Conservation (phyloP, 2,797 vertebrate species). For the Epinephelus coioides region DNA sequence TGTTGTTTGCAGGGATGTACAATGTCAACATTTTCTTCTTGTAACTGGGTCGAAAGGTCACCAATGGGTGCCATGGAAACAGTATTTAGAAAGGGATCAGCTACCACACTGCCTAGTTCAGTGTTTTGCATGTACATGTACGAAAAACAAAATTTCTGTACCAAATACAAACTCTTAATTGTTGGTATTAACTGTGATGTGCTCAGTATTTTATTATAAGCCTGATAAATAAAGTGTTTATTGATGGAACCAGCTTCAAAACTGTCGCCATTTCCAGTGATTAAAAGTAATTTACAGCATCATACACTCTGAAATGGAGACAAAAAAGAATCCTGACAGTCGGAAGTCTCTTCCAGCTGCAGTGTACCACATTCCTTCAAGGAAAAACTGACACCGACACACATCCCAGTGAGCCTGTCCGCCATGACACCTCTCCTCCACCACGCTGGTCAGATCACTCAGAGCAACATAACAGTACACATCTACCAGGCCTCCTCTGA, state of each 20-base stretch:
- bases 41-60: no score
- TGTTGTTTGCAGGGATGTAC: no score
- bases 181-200: not conserved
- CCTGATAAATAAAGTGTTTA: not conserved
- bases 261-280: not conserved
- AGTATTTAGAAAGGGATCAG: not conserved
- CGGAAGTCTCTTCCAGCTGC: not conserved
- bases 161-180: not conserved
- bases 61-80: not conserved
- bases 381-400: conserved; percentile 39
- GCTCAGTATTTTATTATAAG: not conserved
- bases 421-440: conserved; percentile 64
- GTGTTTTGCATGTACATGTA: no score
- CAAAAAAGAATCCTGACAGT: conserved; percentile 13
- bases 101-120: not conserved
- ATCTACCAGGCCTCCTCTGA: conserved; percentile 78
- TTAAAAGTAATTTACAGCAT: not conserved
- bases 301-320: not conserved
- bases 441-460: conserved; percentile 81
- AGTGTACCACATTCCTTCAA: conserved; percentile 22
- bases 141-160: not conserved
- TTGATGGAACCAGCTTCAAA: not conserved
- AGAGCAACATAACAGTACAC: conserved; percentile 65
- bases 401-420: conserved; percentile 35
- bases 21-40: no score